Evolutionary conservation across 2,797 vertebrate genomes (phyloP).

Genomic region (Hoplostethus atlanticus): DNA sequence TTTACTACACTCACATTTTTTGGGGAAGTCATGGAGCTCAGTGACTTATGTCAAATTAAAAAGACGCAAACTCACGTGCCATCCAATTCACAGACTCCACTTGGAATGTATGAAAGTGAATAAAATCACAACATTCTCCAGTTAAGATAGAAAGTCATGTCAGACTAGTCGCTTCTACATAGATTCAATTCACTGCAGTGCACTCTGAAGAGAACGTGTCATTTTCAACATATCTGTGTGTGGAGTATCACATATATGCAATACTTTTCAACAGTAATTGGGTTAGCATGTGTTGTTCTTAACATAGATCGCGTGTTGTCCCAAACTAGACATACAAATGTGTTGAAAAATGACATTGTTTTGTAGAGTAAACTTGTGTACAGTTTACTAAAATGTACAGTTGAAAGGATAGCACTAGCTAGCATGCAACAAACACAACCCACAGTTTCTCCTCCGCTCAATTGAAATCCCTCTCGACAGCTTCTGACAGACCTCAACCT

Average conservation of each 20-base stretch:
- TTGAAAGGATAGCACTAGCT: not conserved
- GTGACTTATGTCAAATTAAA: conserved; percentile 1
- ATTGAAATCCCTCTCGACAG: conserved; percentile 32
- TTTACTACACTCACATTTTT: conserved; percentile 24
- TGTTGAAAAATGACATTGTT: no score
- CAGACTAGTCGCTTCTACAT: no score
- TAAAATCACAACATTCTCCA: no score
- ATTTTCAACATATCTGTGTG: no score
- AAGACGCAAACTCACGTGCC: conserved; percentile 10
- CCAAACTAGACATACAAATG: no score
- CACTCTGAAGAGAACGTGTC: not conserved
- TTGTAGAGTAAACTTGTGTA: not conserved
- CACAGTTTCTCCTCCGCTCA: conserved; percentile 4
- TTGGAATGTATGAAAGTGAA: not conserved
- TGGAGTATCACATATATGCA: no score
- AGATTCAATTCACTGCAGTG: not conserved
- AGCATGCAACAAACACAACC: conserved; percentile 13
- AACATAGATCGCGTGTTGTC: no score
- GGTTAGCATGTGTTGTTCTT: no score
- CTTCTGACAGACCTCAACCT: conserved; percentile 38
- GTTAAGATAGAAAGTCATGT: no score
- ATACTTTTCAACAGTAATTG: no score
- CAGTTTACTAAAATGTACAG: not conserved
- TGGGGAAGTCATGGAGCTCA: conserved; percentile 18
- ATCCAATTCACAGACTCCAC: not conserved